Conservation (phyloP, 2,888 invertebrate genomes). For the Diabrotica balteata region DNA sequence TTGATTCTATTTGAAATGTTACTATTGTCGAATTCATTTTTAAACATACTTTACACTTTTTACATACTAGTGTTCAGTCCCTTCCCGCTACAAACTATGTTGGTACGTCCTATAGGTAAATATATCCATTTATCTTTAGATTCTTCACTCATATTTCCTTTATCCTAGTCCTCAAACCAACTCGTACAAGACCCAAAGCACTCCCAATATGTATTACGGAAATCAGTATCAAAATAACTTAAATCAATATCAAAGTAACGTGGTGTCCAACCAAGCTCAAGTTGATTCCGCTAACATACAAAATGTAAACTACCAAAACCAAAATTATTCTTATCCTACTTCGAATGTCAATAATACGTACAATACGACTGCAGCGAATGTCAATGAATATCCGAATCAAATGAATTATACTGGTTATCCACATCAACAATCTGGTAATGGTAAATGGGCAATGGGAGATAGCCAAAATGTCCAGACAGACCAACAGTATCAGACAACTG, state of each 20-base stretch:
- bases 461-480: background rate
- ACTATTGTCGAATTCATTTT: constrained; percentile 1
- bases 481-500: background rate
- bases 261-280: background rate
- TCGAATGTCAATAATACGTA: too few relatives aligned
- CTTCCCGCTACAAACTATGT: constrained; percentile 40
- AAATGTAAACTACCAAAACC: constrained; percentile 3
- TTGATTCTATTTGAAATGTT: constrained; percentile 3
- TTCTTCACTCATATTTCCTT: constrained; percentile 1
- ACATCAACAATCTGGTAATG: background rate
- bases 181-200: constrained; percentile 38
- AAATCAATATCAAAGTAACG: constrained; percentile 15
- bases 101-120: constrained; percentile 30
- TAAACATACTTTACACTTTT: constrained; percentile 19
- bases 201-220: constrained; percentile 39
- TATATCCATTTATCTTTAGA: background rate
- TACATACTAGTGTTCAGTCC: constrained; percentile 40
- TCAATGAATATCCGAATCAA: background rate
- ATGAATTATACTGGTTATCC: background rate
- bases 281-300: background rate
- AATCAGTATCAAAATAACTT: constrained; percentile 2
- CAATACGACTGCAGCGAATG: too few relatives aligned
- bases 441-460: constrained; percentile 2
- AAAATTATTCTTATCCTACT: background rate
- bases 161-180: constrained; percentile 27